Conservation (phyloP, 2,113 vertebrate genomes). For the Galbula dea region DNA sequence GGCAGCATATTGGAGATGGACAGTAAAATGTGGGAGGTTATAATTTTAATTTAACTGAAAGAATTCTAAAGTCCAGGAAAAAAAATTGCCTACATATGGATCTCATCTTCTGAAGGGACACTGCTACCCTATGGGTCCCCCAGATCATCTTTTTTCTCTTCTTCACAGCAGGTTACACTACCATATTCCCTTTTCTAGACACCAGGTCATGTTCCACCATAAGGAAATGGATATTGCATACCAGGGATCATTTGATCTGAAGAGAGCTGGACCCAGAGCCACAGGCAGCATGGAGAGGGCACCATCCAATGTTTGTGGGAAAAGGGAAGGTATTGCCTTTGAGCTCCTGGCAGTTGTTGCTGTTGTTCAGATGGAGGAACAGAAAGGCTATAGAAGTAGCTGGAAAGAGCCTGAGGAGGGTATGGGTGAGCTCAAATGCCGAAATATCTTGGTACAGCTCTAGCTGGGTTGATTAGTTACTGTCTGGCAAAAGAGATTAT, state of each 20-base stretch:
- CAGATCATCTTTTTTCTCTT: not conserved
- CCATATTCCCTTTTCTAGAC: not conserved
- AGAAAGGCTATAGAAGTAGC: not conserved
- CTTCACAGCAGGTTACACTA: not conserved
- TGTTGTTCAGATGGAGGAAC: not conserved
- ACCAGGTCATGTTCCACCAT: not conserved
- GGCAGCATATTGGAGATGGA: not conserved
- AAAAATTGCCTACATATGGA: not conserved
- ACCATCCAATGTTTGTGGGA: not conserved
- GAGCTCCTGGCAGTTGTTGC: not conserved
- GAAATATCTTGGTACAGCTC: not conserved
- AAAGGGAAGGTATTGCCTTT: not conserved
- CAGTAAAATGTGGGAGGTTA: not conserved
- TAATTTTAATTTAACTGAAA: not conserved
- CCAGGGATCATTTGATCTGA: not conserved
- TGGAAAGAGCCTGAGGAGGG: not conserved
- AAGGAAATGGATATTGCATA: not conserved
- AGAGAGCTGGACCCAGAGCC: not conserved
- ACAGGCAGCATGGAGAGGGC: not conserved
- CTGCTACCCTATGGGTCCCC: too few species aligned
- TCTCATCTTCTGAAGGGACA: not conserved
- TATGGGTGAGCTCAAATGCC: not conserved
- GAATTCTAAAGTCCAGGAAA: not conserved
- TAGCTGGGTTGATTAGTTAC: not conserved
- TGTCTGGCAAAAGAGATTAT: not conserved